Percentiles rank a stretch among this genome's conserved stretches.
Conservation (phyloP, 2,113 vertebrate genomes). For the Cnemophilus loriae region DNA sequence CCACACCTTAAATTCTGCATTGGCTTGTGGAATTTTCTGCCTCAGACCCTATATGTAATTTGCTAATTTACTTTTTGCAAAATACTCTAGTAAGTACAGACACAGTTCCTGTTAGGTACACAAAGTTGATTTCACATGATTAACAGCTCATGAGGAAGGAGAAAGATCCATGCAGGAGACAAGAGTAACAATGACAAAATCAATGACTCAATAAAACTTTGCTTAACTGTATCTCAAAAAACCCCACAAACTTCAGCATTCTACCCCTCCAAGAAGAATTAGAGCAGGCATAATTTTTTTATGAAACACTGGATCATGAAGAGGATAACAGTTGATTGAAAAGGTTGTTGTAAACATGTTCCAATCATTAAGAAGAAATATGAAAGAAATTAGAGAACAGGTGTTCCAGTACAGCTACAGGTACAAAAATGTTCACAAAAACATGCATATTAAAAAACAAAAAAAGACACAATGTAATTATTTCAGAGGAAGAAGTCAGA, state of each 20-base stretch:
- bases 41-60: neutral
- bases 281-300: neutral
- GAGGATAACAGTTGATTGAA: neutral
- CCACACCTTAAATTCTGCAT: neutral
- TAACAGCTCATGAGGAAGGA: neutral
- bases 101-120: neutral
- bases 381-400: neutral
- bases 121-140: neutral
- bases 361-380: neutral
- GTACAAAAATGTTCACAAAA: neutral
- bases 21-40: neutral
- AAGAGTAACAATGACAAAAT: neutral
- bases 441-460: neutral
- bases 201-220: neutral
- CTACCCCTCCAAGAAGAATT: neutral
- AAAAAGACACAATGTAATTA: neutral
- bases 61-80: neutral
- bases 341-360: neutral
- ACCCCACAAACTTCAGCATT: neutral
- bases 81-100: neutral
- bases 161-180: neutral
- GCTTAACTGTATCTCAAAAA: neutral
- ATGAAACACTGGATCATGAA: neutral
- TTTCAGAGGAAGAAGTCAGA: neutral
- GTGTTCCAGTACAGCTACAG: neutral